These are phyloP conservation scores for Sarcophaga variegata DNA, from an alignment of 2,888 invertebrate species.

Conservation along the genomic window DNA sequence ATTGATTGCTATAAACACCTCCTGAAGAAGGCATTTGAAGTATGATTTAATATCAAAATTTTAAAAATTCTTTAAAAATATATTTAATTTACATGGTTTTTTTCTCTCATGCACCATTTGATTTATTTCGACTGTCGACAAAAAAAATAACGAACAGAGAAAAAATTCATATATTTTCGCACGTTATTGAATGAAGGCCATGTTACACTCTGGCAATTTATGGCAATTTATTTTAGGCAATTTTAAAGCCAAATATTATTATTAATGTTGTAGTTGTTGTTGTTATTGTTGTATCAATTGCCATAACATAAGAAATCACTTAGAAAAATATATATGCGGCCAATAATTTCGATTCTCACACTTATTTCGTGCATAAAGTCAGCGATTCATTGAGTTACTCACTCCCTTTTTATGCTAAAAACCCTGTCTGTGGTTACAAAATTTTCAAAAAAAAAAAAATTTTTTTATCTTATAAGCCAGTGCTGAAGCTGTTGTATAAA, in stretches of 20 bases:
- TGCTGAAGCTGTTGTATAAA: slow-evolving; percentile 24
- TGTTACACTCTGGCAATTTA: background rate
- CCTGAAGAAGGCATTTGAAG: too few species aligned
- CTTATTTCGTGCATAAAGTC: slow-evolving; percentile 24
- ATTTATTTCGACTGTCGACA: background rate
- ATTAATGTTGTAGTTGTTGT: slow-evolving; percentile 14
- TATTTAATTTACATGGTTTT: too few species aligned
- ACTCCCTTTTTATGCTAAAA: slow-evolving; percentile 42
- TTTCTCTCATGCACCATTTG: background rate
- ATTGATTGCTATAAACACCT: too few species aligned
- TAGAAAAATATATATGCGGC: slow-evolving; percentile 43
- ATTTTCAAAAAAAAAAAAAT: slow-evolving; percentile 8
- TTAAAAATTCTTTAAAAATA: too few species aligned
- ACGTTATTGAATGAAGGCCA: slow-evolving; percentile 63
- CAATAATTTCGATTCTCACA: slow-evolving; percentile 35
- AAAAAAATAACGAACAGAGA: background rate
- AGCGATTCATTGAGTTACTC: slow-evolving; percentile 10
- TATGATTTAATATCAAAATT: too few species aligned
- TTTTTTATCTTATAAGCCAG: background rate
- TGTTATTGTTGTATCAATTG: slow-evolving; percentile 35
- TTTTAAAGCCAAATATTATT: slow-evolving; percentile 8
- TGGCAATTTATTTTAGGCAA: slow-evolving; percentile 30
- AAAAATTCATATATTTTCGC: slow-evolving; percentile 52
- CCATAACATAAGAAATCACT: slow-evolving; percentile 63
- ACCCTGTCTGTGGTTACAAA: slow-evolving; percentile 51